Evolutionary conservation across 2,888 invertebrate species (phyloP).

Genomic region (Pammene aurita): DNA sequence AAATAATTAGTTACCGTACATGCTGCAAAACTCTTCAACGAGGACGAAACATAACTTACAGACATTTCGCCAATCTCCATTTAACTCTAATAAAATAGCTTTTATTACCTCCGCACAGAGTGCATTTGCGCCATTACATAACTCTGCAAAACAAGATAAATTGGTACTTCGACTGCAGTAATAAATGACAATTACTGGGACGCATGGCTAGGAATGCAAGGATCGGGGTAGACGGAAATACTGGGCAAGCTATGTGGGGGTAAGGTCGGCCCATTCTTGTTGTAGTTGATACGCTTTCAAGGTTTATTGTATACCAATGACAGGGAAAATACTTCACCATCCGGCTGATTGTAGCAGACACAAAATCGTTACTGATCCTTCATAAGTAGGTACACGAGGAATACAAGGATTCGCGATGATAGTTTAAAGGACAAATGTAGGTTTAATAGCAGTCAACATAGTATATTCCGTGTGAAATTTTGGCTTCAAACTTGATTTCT

Average conservation of each 20-base stretch:
- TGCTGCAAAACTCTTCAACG: constrained; percentile 7
- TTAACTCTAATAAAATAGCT: constrained; percentile 18
- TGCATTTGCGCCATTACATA: constrained; percentile 24
- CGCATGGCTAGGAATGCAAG: constrained; percentile 34
- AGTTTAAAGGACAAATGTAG: no score
- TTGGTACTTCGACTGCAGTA: constrained; percentile 49
- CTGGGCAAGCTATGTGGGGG: constrained; percentile 2
- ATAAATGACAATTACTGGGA: constrained; percentile 58
- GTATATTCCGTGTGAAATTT: no score
- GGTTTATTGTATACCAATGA: no score
- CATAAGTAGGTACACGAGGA: no score
- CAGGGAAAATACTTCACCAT: no score
- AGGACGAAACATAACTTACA: not conserved
- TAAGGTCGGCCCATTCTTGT: not conserved
- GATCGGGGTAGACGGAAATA: constrained; percentile 16
- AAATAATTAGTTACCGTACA: no score
- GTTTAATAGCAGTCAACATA: no score
- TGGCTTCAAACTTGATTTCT: no score
- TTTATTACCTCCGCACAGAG: constrained; percentile 15
- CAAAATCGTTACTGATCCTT: no score
- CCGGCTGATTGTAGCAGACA: no score
- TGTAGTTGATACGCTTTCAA: not conserved
- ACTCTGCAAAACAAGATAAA: constrained; percentile 37
- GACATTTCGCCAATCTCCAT: constrained; percentile 1
- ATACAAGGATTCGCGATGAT: no score